Percentiles rank a stretch among this genome's conserved stretches.
Evolutionary conservation across 2,888 invertebrate species (phyloP).

Genomic region (Prenolepis imparis): DNA sequence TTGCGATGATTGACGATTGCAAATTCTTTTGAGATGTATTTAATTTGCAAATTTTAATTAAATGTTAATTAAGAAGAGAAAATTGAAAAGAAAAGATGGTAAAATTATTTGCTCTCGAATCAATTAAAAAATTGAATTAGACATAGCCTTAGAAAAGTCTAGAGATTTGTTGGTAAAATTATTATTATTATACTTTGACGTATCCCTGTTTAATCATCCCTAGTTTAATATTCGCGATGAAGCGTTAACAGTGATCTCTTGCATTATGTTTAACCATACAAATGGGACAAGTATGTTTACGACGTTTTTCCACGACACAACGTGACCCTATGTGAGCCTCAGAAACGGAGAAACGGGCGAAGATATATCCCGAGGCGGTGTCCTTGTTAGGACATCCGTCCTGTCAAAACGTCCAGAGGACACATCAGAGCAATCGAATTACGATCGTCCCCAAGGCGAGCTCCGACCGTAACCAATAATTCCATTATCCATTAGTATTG

Average conservation of each 20-base stretch:
- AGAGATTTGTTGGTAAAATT: not conserved
- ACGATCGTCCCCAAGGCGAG: conserved; percentile 85
- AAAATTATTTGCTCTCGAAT: not conserved
- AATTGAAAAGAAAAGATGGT: not conserved
- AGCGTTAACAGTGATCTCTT: not conserved
- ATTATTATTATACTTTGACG: not conserved
- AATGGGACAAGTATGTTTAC: not conserved
- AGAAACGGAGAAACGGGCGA: conserved; percentile 55
- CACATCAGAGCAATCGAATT: conserved; percentile 86
- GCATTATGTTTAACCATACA: not conserved
- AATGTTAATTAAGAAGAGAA: not conserved
- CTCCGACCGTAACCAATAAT: conserved; percentile 85
- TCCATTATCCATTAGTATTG: conserved; percentile 86
- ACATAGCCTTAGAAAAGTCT: not conserved
- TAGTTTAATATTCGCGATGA: conserved; percentile 2
- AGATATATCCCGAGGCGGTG: conserved; percentile 82
- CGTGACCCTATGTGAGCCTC: not conserved
- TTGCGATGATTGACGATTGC: not conserved
- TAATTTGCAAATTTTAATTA: not conserved
- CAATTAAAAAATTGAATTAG: not conserved
- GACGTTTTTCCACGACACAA: conserved; percentile 15
- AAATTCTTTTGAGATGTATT: not conserved
- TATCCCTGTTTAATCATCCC: not conserved
- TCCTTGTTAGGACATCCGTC: conserved; percentile 86
- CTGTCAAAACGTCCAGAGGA: conserved; percentile 86